Conservation (phyloP, 2,888 invertebrate genomes). For the Scelioninae gen. 1 region DNA sequence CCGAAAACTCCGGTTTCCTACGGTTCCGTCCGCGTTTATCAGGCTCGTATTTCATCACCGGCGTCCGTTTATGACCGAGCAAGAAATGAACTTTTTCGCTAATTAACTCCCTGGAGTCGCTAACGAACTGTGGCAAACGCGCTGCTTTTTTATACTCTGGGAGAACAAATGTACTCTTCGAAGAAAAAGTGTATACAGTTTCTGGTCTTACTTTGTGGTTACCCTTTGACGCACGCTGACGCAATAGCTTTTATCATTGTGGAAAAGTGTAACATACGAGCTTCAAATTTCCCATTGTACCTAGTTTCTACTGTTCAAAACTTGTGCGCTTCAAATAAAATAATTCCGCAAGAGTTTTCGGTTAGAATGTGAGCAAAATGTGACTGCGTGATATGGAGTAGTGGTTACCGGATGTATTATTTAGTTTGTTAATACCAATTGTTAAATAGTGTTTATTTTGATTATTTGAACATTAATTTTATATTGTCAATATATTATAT, state of each 20-base stretch:
- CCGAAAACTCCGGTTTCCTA: constrained; percentile 80
- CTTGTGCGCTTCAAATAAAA: neutral
- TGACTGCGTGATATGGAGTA: too few species aligned
- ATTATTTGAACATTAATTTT: too few species aligned
- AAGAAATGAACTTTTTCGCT: constrained; percentile 84
- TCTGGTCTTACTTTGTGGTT: constrained; percentile 50
- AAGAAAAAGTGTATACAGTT: constrained; percentile 49
- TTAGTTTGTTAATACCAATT: too few species aligned
- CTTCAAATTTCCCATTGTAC: constrained; percentile 30
- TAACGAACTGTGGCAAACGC: constrained; percentile 81
- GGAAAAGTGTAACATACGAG: constrained; percentile 26
- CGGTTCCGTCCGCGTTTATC: constrained; percentile 80
- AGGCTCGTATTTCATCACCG: constrained; percentile 83
- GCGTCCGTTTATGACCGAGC: constrained; percentile 81
- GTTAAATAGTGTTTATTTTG: too few species aligned
- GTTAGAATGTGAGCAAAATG: too few species aligned
- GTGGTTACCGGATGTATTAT: too few species aligned
- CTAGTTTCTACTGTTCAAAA: neutral
- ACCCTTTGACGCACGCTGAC: constrained; percentile 43
- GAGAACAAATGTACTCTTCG: constrained; percentile 59
- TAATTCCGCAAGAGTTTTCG: too few species aligned
- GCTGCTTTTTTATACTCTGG: constrained; percentile 68
- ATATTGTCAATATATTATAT: too few species aligned
- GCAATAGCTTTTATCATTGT: constrained; percentile 42
- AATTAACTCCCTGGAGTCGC: constrained; percentile 82